A percentile compares a stretch with the other conserved stretches of the same genome.
phyloP scores from a whole-genome alignment of 2,113 vertebrate genomes.

The Malurus cyaneus region DNA sequence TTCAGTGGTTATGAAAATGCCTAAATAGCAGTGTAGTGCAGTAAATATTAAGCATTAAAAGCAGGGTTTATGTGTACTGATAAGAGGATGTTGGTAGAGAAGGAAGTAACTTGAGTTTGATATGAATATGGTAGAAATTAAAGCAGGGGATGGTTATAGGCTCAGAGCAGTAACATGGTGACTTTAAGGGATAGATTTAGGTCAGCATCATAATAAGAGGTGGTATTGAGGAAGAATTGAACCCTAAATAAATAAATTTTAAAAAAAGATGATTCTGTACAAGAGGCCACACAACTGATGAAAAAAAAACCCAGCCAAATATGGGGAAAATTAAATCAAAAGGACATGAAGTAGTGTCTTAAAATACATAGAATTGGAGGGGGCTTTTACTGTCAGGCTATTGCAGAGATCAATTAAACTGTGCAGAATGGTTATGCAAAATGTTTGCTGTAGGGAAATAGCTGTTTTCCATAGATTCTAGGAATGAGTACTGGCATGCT shows the following conservation, averaged over 20 bases:
- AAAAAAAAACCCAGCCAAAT: neutral
- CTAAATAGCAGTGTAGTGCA: neutral
- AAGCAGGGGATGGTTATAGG: neutral
- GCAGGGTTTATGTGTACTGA: neutral
- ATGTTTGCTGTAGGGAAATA: neutral
- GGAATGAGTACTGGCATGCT: neutral
- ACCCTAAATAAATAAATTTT: neutral
- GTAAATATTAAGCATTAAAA: conserved; percentile 11
- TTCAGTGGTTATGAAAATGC: neutral
- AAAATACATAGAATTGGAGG: neutral
- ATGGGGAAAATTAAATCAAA: neutral
- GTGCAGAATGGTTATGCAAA: neutral
- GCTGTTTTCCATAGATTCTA: neutral
- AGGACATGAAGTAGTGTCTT: neutral
- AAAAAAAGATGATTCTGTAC: neutral
- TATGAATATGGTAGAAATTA: neutral
- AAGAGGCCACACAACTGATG: neutral
- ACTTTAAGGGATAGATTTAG: neutral
- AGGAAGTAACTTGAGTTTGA: neutral
- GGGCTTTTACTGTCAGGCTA: neutral
- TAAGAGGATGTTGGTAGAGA: neutral
- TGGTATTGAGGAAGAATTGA: neutral
- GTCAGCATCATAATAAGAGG: neutral
- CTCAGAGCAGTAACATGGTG: neutral
- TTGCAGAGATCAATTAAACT: neutral